Percentiles rank a stretch among this genome's conserved stretches.
These are phyloP conservation scores for Acanthaster planci DNA, from an alignment of 35 echinoderm and acorn worm species.

Conservation along the genomic window DNA sequence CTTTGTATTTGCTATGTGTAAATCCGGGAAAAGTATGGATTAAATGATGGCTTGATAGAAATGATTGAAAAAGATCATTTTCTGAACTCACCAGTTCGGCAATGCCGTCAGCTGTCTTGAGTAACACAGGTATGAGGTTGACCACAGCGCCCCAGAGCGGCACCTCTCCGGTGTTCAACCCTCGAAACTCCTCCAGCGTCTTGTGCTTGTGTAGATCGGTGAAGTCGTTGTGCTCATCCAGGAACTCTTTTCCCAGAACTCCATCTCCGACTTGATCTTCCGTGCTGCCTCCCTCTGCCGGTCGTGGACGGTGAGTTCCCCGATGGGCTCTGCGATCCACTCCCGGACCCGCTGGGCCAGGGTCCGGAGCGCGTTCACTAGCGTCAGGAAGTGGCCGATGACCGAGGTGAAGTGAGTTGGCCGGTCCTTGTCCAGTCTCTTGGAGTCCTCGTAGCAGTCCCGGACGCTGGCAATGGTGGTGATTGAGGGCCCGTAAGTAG, in stretches of 20 bases:
- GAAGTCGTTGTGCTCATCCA: constrained; percentile 91
- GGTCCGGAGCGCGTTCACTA: constrained; percentile 57
- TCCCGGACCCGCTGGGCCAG: constrained; percentile 61
- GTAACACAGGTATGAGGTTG: constrained; percentile 82
- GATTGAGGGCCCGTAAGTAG: constrained; percentile 86
- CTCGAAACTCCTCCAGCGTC: constrained; percentile 88
- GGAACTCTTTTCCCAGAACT: constrained; percentile 73
- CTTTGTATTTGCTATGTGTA: no score
- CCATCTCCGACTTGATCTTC: constrained; percentile 71
- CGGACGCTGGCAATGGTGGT: constrained; percentile 69
- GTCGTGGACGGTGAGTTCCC: constrained; percentile 76
- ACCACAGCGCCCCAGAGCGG: constrained; percentile 87
- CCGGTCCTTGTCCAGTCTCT: constrained; percentile 65
- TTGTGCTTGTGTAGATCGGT: constrained; percentile 81
- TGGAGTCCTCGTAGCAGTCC: constrained; percentile 75
- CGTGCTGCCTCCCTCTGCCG: constrained; percentile 45
- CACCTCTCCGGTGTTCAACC: constrained; percentile 88
- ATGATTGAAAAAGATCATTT: no score
- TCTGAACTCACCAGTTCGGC: constrained; percentile 74
- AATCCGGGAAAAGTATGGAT: neutral
- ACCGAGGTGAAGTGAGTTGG: constrained; percentile 82
- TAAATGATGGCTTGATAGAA: no score
- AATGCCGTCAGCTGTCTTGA: constrained; percentile 79
- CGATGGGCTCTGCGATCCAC: constrained; percentile 82
- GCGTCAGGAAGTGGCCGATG: constrained; percentile 58